Evolutionary conservation across 1,140 invertebrate genomes (phyloP), one percentile per base, ranked within the genome.

Genomic region (Lucilia cuprina): DNA sequence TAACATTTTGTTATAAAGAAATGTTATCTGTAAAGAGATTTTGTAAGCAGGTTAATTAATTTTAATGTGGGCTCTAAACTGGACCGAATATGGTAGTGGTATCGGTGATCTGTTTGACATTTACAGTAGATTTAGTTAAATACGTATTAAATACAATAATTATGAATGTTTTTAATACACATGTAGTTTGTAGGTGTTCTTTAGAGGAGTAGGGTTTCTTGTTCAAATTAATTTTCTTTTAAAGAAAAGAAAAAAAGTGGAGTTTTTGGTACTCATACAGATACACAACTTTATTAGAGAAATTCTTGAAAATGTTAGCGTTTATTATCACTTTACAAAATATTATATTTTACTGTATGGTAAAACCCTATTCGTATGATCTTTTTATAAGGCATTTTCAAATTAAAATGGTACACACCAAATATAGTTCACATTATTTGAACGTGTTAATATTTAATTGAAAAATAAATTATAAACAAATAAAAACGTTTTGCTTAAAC

Each of bases 361-460:
- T 41, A 30, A 30, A 30, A 30, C 25, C 25, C 25, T 30, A 30
- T 30, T 30, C 25, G 25, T 30, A 30, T 30, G 25, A 30, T 3
- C 3, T 30, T 30, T 30, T 30, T 30, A 30, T 41, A 41, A 3
- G 41, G 41, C 35, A 10, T 0, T 41, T 41, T 41, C 41, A 70
- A 70, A 70, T 70, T 21, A 70, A 70, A 49, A 49, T 50, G 41
- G 77, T 50, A 21, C 41, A 49, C 14, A 80, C 77, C 77, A 80
- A 80, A 80, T 80, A 80, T 80, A 80, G 77, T 49, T 30, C 77
- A 80, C 10, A 21, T 21, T 19, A 0, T 49, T 41, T 25, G 49
- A 80, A 80, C 77, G 47, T 49, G 77, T 80, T 80, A 80, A 80
- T 80, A 80, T 49, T 50, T 70, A 70, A 70, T 70, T 70, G 65